Percentiles rank a stretch among this genome's conserved stretches.
Evolutionary conservation across 2,113 vertebrate species (phyloP).

Genomic region (Amblyornis subalaris): DNA sequence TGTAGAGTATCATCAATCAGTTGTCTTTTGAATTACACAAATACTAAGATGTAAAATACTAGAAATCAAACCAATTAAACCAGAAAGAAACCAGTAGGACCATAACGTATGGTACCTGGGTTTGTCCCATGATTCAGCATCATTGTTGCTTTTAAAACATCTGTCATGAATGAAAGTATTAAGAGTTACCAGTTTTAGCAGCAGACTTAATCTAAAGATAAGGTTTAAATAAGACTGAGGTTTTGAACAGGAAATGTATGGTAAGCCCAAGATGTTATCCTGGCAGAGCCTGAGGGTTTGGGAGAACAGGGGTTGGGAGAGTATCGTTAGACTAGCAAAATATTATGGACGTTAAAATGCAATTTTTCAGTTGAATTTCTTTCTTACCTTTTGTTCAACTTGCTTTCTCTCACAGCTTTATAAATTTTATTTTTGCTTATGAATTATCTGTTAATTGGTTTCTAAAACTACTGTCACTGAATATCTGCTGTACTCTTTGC

Average conservation of each 20-base stretch:
- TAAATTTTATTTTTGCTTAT: not conserved
- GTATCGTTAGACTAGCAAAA: not conserved
- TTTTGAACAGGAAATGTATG: not conserved
- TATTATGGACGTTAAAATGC: not conserved
- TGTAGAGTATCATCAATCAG: not conserved
- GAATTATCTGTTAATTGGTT: not conserved
- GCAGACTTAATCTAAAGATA: not conserved
- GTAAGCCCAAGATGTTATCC: not conserved
- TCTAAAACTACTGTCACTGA: not conserved
- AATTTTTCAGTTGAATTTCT: not conserved
- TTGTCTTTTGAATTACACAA: not conserved
- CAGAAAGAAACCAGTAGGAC: not conserved
- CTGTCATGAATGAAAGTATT: not conserved
- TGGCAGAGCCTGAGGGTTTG: not conserved
- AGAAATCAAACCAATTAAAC: not conserved
- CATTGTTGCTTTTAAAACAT: not conserved
- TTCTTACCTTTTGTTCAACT: not conserved
- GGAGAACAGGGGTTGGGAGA: accelerated
- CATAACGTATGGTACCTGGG: not conserved
- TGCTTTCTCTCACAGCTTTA: not conserved
- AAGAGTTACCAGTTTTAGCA: not conserved
- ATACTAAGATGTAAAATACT: not conserved
- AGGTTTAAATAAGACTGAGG: not conserved
- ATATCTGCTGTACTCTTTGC: not conserved
- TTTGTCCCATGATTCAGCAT: not conserved